Conservation (phyloP, 2,888 invertebrate species). For the Resseliella maxima region DNA sequence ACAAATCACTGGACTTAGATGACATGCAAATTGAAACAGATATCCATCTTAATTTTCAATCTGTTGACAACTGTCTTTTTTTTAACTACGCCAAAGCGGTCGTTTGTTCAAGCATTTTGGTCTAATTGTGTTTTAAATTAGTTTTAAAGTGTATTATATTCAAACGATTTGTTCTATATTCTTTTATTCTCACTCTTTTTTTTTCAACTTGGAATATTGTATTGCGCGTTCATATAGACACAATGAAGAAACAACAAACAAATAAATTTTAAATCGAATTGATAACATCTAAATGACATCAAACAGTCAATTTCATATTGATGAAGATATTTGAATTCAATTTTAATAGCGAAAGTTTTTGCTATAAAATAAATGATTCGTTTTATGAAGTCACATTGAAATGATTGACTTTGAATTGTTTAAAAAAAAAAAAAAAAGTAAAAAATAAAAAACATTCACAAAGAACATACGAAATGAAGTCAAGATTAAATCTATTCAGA, state of each 20-base stretch:
- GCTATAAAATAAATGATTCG: background rate
- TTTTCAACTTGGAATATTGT: background rate
- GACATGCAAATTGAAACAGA: slow-evolving; percentile 28
- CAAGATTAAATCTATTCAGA: too few species aligned
- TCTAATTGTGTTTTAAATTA: slow-evolving; percentile 12
- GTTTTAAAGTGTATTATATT: background rate
- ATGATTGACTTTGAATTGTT: too few species aligned
- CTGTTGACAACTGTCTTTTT: background rate
- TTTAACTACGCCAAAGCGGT: background rate
- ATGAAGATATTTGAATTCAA: background rate
- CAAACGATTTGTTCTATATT: background rate
- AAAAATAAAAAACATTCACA: too few species aligned
- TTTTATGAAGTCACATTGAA: too few species aligned
- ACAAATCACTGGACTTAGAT: background rate
- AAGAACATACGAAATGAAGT: too few species aligned
- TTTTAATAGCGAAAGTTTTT: background rate
- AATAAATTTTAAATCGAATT: background rate
- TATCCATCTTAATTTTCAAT: slow-evolving; percentile 29
- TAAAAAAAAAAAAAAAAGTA: too few species aligned
- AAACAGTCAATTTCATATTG: background rate
- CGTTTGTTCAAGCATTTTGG: background rate
- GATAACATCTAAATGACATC: background rate
- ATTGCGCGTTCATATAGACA: background rate
- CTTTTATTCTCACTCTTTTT: background rate
- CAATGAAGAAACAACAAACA: background rate